These are phyloP conservation scores for Dascillus cervinus DNA, from an alignment of 2,888 invertebrate species.

Conservation along the genomic window DNA sequence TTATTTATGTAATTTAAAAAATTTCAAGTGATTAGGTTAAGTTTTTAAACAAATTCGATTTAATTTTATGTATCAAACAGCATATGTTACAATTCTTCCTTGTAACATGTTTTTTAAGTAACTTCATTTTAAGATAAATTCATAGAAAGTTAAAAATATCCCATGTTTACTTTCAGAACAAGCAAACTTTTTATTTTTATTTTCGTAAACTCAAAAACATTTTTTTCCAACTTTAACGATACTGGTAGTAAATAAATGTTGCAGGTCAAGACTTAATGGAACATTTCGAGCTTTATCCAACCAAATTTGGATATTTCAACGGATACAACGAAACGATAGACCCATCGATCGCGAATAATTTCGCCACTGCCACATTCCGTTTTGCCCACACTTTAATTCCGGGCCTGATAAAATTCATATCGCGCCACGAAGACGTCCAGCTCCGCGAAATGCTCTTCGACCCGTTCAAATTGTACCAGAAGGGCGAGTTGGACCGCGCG, in stretches of 20 bases:
- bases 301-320: conserved; percentile 44
- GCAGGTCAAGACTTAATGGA: conserved; percentile 50
- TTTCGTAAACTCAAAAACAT: not conserved
- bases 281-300: conserved; percentile 47
- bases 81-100: too few relatives aligned
- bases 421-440: conserved; percentile 54
- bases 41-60: too few relatives aligned
- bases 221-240: not conserved
- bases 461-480: conserved; percentile 61
- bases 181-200: too few relatives aligned
- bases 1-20: too few relatives aligned
- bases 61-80: too few relatives aligned
- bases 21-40: too few relatives aligned
- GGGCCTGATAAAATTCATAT: conserved; percentile 59
- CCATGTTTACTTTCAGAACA: too few relatives aligned
- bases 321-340: conserved; percentile 60
- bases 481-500: conserved; percentile 54
- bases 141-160: too few relatives aligned
- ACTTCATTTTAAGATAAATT: not conserved
- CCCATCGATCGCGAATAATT: conserved; percentile 74
- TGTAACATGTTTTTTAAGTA: not conserved
- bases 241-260: too few relatives aligned
- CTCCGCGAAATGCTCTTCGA: conserved; percentile 76
- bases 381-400: conserved; percentile 85
- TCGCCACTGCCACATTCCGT: conserved; percentile 77